These are phyloP conservation scores for Corythaixoides concolor DNA, from an alignment of 2,113 vertebrate species.

Conservation along the genomic window DNA sequence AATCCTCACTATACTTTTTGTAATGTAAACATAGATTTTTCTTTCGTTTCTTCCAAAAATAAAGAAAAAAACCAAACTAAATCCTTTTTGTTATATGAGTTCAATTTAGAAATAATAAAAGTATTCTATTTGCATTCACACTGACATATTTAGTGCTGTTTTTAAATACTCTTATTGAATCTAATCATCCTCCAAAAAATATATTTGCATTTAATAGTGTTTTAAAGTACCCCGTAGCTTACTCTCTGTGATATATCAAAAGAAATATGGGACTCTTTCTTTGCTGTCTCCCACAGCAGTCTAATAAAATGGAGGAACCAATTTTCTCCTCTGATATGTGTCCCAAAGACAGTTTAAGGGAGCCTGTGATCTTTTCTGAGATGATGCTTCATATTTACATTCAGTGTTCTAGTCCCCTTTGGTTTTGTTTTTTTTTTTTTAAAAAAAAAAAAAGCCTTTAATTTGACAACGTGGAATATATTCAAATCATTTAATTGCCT, in stretches of 20 bases:
- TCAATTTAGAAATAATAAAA: neutral
- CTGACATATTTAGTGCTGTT: neutral
- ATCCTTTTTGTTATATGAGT: neutral
- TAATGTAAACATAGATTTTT: neutral
- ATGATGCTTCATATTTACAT: neutral
- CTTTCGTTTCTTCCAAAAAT: neutral
- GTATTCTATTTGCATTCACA: neutral
- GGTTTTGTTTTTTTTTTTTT: too few species aligned
- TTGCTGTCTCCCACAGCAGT: neutral
- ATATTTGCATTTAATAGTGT: neutral
- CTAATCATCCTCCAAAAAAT: neutral
- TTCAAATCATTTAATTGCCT: neutral
- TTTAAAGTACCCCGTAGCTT: neutral
- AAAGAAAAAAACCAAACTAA: neutral
- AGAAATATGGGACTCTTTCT: neutral
- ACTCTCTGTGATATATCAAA: neutral
- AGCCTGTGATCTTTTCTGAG: neutral
- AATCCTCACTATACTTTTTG: neutral
- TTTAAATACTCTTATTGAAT: conserved; percentile 21
- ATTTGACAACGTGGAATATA: neutral
- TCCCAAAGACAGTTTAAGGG: neutral
- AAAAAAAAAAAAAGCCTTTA: neutral
- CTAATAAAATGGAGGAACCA: neutral
- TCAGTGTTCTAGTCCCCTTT: neutral
- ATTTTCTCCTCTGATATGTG: neutral